phyloP scores from a whole-genome alignment of 2,888 invertebrate species.

The Phaedon cochleariae region DNA sequence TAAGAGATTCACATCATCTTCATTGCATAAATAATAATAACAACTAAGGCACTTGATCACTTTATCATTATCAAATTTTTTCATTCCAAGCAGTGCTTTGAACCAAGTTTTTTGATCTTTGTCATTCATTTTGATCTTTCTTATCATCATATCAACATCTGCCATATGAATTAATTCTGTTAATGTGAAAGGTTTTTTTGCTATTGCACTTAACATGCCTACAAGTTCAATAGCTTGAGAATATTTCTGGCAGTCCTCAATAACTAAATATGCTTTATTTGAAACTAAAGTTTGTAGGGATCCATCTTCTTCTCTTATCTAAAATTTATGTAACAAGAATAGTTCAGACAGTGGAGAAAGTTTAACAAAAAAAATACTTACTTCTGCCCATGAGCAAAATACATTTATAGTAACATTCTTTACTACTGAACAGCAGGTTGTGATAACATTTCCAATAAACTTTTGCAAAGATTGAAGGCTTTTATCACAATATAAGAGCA shows the following conservation, averaged over 20 bases:
- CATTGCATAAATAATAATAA: slow-evolving; percentile 51
- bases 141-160: slow-evolving; percentile 50
- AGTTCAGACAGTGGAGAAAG: not conserved
- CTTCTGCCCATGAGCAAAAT: slow-evolving; percentile 58
- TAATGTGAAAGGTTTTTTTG: slow-evolving; percentile 56
- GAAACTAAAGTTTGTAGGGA: slow-evolving; percentile 53
- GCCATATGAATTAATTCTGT: slow-evolving; percentile 53
- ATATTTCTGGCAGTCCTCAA: slow-evolving; percentile 53
- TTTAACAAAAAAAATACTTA: slow-evolving; percentile 40
- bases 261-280: slow-evolving; percentile 52
- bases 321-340: slow-evolving; percentile 24
- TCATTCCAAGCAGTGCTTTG: slow-evolving; percentile 51
- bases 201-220: slow-evolving; percentile 51
- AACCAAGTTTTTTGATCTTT: slow-evolving; percentile 56
- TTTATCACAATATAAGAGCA: slow-evolving; percentile 45
- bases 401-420: slow-evolving; percentile 54
- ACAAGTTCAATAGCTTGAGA: slow-evolving; percentile 51
- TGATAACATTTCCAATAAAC: slow-evolving; percentile 47
- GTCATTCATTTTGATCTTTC: slow-evolving; percentile 51
- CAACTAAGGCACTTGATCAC: slow-evolving; percentile 47
- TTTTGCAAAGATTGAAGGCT: slow-evolving; percentile 39
- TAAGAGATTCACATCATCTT: slow-evolving; percentile 49
- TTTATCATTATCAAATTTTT: slow-evolving; percentile 49
- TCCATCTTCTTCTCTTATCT: slow-evolving; percentile 50
- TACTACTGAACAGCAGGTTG: slow-evolving; percentile 45